A percentile compares a stretch with the other conserved stretches of the same genome.
Evolutionary conservation across 2,888 invertebrate genomes (phyloP).

Genomic region (Julus scandinavius): DNA sequence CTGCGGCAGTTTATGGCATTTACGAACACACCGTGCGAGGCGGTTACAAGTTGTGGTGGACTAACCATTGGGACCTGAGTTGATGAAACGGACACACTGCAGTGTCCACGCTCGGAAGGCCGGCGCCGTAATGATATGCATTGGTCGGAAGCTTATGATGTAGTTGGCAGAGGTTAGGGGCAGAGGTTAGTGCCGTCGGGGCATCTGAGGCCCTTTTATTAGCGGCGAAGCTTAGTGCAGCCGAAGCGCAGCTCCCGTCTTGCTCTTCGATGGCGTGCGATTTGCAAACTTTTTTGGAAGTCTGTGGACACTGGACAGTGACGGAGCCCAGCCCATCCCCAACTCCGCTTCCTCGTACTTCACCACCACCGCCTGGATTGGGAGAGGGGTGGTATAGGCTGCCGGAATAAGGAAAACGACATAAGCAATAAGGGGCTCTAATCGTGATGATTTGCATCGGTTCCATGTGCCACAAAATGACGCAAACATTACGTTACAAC

Average conservation of each 20-base stretch:
- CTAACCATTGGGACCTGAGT: constrained; percentile 66
- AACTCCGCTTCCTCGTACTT: constrained; percentile 18
- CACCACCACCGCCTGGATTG: constrained; percentile 48
- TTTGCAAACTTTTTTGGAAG: constrained; percentile 40
- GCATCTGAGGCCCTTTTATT: not conserved
- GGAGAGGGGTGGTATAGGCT: constrained; percentile 55
- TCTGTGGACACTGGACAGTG: constrained; percentile 18
- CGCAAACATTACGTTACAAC: too few species aligned
- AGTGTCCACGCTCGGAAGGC: constrained; percentile 61
- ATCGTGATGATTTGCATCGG: too few species aligned
- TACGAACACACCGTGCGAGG: not conserved
- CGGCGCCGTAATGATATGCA: constrained; percentile 57
- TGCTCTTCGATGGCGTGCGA: constrained; percentile 28
- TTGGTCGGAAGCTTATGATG: constrained; percentile 51
- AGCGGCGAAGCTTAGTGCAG: not conserved
- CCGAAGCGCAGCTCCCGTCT: not conserved
- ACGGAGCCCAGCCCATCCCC: constrained; percentile 11
- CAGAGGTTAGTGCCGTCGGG: constrained; percentile 1
- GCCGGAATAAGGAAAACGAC: constrained; percentile 46
- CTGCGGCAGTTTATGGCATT: not conserved
- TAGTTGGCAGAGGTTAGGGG: constrained; percentile 48
- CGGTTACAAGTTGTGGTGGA: constrained; percentile 57
- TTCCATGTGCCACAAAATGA: too few species aligned
- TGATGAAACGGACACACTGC: constrained; percentile 67
- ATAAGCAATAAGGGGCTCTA: constrained; percentile 3